These are phyloP conservation scores for Pseudorasbora parva DNA, from an alignment of 2,113 vertebrate species.

Conservation along the genomic window DNA sequence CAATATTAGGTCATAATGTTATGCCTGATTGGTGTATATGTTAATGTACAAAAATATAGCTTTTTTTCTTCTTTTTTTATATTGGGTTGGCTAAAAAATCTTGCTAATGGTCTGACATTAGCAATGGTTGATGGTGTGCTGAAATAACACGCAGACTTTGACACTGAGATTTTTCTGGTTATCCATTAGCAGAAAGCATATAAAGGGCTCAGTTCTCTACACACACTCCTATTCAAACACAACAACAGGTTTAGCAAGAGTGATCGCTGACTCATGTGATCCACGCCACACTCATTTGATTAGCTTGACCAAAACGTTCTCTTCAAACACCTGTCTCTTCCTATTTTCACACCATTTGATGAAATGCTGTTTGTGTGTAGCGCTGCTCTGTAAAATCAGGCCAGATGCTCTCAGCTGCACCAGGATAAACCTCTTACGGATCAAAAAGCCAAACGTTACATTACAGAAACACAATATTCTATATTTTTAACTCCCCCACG, in stretches of 20 bases:
- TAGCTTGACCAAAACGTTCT: conserved; percentile 21
- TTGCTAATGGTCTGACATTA: neutral
- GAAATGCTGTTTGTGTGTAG: neutral
- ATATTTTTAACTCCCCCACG: neutral
- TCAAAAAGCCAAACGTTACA: neutral
- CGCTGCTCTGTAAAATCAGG: neutral
- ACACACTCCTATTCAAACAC: conserved; percentile 34
- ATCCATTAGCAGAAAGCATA: conserved; percentile 26
- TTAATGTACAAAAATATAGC: too few species aligned
- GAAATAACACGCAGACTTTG: conserved; percentile 16
- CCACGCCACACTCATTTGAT: conserved; percentile 24
- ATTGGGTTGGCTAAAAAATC: neutral
- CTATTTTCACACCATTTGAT: neutral
- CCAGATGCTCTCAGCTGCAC: neutral
- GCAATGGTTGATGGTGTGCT: neutral
- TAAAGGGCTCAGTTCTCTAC: neutral
- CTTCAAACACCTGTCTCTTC: conserved; percentile 12
- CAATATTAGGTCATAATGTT: too few species aligned
- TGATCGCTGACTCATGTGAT: conserved; percentile 20
- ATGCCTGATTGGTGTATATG: neutral
- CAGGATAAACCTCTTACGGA: neutral
- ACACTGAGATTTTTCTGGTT: conserved; percentile 41
- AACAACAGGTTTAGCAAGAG: conserved; percentile 22
- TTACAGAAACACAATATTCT: neutral
- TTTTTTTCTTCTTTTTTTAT: neutral